Evolutionary conservation across 2,888 invertebrate genomes (phyloP).

Genomic region (Drosophila imparisetae): DNA sequence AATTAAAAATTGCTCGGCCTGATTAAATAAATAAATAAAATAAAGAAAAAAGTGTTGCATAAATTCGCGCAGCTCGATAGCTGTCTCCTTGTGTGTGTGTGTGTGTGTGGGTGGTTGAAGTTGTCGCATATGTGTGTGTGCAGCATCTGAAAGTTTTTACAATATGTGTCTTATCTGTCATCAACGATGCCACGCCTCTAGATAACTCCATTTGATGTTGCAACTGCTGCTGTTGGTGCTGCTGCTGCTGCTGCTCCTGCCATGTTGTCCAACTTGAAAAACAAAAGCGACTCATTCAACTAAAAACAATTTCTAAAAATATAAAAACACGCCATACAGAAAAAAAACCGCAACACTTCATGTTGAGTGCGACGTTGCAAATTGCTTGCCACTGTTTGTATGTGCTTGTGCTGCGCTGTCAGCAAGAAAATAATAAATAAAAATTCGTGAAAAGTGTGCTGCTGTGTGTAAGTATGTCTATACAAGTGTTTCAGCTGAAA

Average conservation of each 20-base stretch:
- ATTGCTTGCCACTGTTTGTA: slow-evolving; percentile 59
- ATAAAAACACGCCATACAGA: slow-evolving; percentile 59
- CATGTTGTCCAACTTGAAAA: slow-evolving; percentile 39
- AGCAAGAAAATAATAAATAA: slow-evolving; percentile 72
- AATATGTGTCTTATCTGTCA: slow-evolving; percentile 78
- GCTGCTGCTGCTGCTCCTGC: slow-evolving; percentile 9
- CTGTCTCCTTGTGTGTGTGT: background rate
- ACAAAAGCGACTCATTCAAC: slow-evolving; percentile 55
- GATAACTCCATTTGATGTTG: slow-evolving; percentile 19
- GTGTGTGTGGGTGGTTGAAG: slow-evolving; percentile 13
- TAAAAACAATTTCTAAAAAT: slow-evolving; percentile 79
- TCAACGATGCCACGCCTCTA: slow-evolving; percentile 43
- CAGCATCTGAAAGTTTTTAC: slow-evolving; percentile 22
- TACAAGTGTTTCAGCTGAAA: slow-evolving; percentile 55
- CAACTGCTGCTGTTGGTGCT: background rate
- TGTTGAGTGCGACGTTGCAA: slow-evolving; percentile 71
- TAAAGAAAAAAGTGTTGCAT: slow-evolving; percentile 50
- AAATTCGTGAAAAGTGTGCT: slow-evolving; percentile 65
- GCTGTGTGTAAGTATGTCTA: slow-evolving; percentile 18
- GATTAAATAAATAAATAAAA: slow-evolving; percentile 18
- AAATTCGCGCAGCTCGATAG: slow-evolving; percentile 38
- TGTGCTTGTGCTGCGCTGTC: slow-evolving; percentile 29
- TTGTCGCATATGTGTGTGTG: slow-evolving; percentile 13
- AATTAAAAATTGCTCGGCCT: slow-evolving; percentile 60
- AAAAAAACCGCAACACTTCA: slow-evolving; percentile 75